A percentile compares a stretch with the other conserved stretches of the same genome.
Evolutionary conservation across 2,797 vertebrate species (phyloP).

Genomic region (Apogon hyalosoma): DNA sequence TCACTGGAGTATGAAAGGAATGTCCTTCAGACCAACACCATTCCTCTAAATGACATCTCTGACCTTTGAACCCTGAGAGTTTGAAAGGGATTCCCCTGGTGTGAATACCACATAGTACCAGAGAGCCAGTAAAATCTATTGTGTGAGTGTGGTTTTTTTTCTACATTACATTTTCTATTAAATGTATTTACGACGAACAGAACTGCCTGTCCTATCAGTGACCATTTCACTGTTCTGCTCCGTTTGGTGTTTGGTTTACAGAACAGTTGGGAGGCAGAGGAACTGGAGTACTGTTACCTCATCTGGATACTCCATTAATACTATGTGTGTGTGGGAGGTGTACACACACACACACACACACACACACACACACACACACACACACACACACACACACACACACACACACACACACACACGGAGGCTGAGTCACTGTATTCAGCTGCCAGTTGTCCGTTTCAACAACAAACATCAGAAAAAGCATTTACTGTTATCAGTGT

Average conservation of each 20-base stretch:
- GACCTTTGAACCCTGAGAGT: slow-evolving; percentile 38
- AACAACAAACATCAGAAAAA: slow-evolving; percentile 63
- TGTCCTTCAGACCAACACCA: slow-evolving; percentile 22
- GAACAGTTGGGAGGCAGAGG: slow-evolving; percentile 21
- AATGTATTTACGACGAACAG: no score
- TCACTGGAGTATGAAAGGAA: slow-evolving; percentile 29
- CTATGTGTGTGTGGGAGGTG: neutral
- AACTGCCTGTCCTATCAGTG: neutral
- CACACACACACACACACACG: slow-evolving; percentile 17
- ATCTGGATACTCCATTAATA: slow-evolving; percentile 69
- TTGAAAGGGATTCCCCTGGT: neutral
- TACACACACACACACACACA: slow-evolving; percentile 16
- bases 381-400: slow-evolving; percentile 22
- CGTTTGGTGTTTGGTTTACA: slow-evolving; percentile 24
- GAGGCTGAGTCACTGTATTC: slow-evolving; percentile 56
- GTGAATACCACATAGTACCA: neutral
- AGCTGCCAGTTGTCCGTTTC: slow-evolving; percentile 50
- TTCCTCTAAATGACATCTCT: slow-evolving; percentile 25
- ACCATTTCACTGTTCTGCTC: neutral
- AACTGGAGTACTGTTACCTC: slow-evolving; percentile 48
- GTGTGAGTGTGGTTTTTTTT: neutral
- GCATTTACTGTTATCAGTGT: slow-evolving; percentile 20
- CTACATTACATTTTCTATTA: neutral
- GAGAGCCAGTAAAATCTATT: neutral
- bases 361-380: no score